phyloP scores from a whole-genome alignment of 2,113 vertebrate genomes.

The Paradoxurus hermaphroditus region DNA sequence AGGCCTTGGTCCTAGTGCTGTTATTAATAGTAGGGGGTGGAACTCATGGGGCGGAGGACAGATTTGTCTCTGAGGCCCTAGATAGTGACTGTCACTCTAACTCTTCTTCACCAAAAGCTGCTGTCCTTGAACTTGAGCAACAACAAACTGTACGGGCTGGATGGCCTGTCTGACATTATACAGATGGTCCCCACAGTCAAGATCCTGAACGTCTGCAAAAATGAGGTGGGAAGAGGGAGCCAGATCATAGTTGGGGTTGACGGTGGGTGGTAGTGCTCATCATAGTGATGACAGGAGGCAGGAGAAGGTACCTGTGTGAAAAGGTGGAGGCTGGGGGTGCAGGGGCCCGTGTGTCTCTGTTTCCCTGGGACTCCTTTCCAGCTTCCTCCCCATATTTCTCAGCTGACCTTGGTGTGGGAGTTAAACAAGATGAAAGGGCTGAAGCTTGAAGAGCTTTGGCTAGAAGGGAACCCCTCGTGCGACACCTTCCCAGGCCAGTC shows the following conservation, averaged over 20 bases:
- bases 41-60: neutral
- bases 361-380: neutral
- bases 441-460: conserved; percentile 89
- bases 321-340: neutral
- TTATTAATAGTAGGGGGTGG: neutral
- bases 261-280: neutral
- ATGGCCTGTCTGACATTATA: conserved; percentile 83
- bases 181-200: conserved; percentile 85
- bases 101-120: conserved; percentile 68
- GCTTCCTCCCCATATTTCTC: neutral
- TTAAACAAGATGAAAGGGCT: conserved; percentile 89
- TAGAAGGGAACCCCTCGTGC: conserved; percentile 88
- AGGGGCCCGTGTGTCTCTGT: neutral
- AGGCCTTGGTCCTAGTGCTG: neutral
- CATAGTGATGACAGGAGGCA: neutral
- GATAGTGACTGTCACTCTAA: neutral
- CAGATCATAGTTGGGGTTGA: neutral
- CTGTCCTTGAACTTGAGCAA: conserved; percentile 85
- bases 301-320: neutral
- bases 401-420: conserved; percentile 86
- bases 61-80: neutral
- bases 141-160: conserved; percentile 87
- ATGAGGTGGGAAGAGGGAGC: conserved; percentile 77
- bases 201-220: conserved; percentile 88
- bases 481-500: conserved; percentile 83